A percentile compares a stretch with the other conserved stretches of the same genome.
Conservation (phyloP, 2,113 vertebrate genomes). For the Cyphomyrus plagiostoma region DNA sequence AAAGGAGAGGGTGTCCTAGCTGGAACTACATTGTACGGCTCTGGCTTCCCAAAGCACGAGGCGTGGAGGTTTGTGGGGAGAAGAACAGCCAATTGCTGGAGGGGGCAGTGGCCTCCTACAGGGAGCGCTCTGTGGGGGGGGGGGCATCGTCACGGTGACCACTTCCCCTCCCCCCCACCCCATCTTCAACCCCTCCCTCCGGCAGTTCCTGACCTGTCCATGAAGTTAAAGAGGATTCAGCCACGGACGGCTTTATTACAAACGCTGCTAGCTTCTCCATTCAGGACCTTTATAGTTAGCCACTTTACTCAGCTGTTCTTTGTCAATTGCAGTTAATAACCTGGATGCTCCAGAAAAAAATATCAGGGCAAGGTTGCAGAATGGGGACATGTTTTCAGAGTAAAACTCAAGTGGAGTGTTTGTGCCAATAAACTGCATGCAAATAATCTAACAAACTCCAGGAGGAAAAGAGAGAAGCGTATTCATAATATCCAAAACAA, state of each 20-base stretch:
- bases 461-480: background rate
- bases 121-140: background rate
- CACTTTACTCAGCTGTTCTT: background rate
- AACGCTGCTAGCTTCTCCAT: background rate
- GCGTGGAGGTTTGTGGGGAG: background rate
- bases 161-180: background rate
- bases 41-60: constrained; percentile 7
- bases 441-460: background rate
- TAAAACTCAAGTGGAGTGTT: background rate
- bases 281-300: background rate
- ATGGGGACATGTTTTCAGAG: background rate
- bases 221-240: background rate
- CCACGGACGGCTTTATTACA: background rate
- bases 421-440: background rate
- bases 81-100: background rate
- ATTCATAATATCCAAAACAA: background rate
- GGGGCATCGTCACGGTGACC: background rate
- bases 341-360: background rate
- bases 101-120: background rate
- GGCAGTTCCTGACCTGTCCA: background rate
- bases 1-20: constrained; percentile 23
- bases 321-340: background rate
- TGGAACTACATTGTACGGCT: background rate
- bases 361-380: background rate
- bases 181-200: background rate